Evolutionary conservation across 2,797 vertebrate genomes (phyloP), one percentile per base, ranked within the genome.

Genomic region (Coregonus sp.): DNA sequence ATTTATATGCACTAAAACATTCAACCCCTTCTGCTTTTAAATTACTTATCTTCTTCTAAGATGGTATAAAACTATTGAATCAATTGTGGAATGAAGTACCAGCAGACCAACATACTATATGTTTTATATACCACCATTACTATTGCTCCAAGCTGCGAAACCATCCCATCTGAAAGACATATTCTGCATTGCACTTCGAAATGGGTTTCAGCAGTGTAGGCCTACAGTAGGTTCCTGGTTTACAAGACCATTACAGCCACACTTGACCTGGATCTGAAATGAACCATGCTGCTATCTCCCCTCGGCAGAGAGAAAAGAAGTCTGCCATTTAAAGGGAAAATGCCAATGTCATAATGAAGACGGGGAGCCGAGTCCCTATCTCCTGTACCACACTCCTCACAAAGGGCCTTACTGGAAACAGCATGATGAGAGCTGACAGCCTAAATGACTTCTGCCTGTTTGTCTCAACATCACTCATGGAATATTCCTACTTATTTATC

Each of bases 401-500:
- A 50, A 51, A 51, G 29, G 67, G 15, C 16, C 54, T 16, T 20
- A 56, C 54, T 50, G 33, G 29, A 35, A 65, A 33, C 18, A 59
- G 52, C 16, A 6, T 81, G 89, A 90, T 89, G 90, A 88, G 90
- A 92, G 91, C 90, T 90, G 85, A 68, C 84, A 84, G 73, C 20
- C 72, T 86, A 82, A 88, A 86, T 84, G 71, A 82, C 74, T 72
- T 78, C 75, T 68, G 83, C 86, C 89, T 81, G 87, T 87, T 89
- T 86, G 89, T 91, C 82, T 85, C 82, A 54, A 86, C 86, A 89
- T 91, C 87, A 82, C 84, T 92, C 89, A 87, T 20, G 65, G 84
- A 86, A 90, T 87, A 91, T 88, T 86, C 90, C 90, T 88, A 87
- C 81, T 83, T 82, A 74, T 88, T 86, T 82, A 84, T 83, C 81